phyloP scores from a whole-genome alignment of 1,140 invertebrate species.

The Brachionus rubens region DNA sequence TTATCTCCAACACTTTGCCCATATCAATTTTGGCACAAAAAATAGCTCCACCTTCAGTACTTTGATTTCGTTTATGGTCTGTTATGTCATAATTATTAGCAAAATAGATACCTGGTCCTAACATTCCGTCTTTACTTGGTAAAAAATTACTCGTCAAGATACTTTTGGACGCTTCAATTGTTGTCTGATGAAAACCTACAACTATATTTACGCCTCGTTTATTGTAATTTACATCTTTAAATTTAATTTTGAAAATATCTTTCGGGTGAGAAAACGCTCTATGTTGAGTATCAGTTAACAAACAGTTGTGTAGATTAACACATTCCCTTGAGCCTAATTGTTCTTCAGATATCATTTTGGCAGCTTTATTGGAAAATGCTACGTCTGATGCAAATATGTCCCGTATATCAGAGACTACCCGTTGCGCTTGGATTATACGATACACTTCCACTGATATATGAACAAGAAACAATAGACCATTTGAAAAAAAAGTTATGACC shows the following conservation, averaged over 20 bases:
- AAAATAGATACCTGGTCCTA: constrained; percentile 23
- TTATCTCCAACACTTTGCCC: constrained; percentile 1
- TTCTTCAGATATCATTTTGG: neutral
- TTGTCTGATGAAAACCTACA: constrained; percentile 8
- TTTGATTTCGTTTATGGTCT: constrained; percentile 26
- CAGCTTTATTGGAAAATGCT: constrained; percentile 2
- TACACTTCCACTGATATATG: neutral
- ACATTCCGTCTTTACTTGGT: constrained; percentile 20
- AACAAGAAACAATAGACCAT: neutral
- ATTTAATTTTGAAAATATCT: constrained; percentile 22
- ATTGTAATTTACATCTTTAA: neutral
- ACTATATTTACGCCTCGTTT: neutral
- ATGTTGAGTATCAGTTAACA: neutral
- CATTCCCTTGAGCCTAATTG: constrained; percentile 13
- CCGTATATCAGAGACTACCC: neutral
- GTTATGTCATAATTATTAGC: constrained; percentile 38
- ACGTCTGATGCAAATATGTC: constrained; percentile 27
- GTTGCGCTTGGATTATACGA: constrained; percentile 1
- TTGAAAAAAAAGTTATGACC: neutral
- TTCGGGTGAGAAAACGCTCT: constrained; percentile 28
- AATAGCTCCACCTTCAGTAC: constrained; percentile 13
- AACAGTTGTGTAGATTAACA: neutral
- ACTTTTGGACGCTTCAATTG: constrained; percentile 6
- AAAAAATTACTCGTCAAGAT: neutral
- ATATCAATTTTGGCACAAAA: constrained; percentile 31